Base-by-base conservation (phyloP, 1,140 invertebrate genomes). In the Leptopilina clavipes region DNA sequence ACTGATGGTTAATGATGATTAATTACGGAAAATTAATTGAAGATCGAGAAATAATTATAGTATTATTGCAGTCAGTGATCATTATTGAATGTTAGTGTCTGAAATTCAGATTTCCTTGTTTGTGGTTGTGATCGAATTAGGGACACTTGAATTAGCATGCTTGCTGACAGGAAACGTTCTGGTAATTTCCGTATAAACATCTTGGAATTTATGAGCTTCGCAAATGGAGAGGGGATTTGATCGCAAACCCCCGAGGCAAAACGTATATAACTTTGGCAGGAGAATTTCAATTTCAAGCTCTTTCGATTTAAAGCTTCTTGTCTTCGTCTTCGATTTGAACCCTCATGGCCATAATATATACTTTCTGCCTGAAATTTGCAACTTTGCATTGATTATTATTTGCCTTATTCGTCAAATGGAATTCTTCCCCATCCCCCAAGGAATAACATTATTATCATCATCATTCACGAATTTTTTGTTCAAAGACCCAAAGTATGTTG, bases 251-350 rank as follows among this genome's bases (percentile, higher is more conserved):
- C 76, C 17, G 73, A 72, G 78, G 83, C 72, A 37, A 65, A 65
- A 65, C 80, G 79, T 76, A 79, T n/a, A n/a, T 81, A 82, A 87
- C 79, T 87, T 85, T 84, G 81, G 79, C 84, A 82, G 82, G 82
- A 86, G 84, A 87, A 87, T 87, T 87, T 81, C 85, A 87, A 87
- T 87, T 86, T 86, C 84, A 65, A 79, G 81, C 83, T 85, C 84
- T 84, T 85, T 85, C 86, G 85, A 87, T 87, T 87, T 87, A 85
- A 85, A 78, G 78, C 82, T 85, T 84, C 86, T 86, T 86, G 86
- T 86, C 84, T 74, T 65, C 59, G 59, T 65, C 59, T 65, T 65
- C 59, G 59, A 65, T 31, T 65, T 11, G 0, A 31, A 14, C 11
- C 14, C 25, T 22, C 6, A 31, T 31, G 22, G 59, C 12, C 56